Evolutionary conservation across 1,140 invertebrate genomes (phyloP), one percentile per base, ranked within the genome.

Genomic region (Temnothorax nylanderi): DNA sequence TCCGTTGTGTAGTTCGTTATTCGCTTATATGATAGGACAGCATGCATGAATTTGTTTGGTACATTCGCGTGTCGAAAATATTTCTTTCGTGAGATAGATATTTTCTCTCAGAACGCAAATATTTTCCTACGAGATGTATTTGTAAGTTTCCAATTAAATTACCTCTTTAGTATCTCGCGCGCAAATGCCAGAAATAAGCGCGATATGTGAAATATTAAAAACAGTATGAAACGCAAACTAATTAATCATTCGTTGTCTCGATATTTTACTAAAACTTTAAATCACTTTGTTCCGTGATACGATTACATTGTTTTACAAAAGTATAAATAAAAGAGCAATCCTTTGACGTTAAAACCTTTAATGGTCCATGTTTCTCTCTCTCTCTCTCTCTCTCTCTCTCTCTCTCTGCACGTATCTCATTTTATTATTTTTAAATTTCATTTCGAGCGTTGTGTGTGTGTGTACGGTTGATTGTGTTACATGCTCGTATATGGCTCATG

Each of bases 161-260:
- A 69, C 34, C 13, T 74, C 26, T 13, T 58, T 47, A 21, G 2
- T 44, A 7, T 47, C 7, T 16, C 26, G 7, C 51, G 11, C 16
- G n/a, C 16, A 82, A 82, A 82, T 74, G 41, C 54, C 26, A 74
- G 34, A 37, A 60, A 62, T 49, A 37, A 11, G 26, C 32, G 54
- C 13, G 2, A n/a, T 13, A 71, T 26, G 21, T 44, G 37, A 44
- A 82, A 60, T 74, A 54, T 82, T 74, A 82, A 81, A 81, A 54
- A 58, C n/a, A 32, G 13, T 58, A 37, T 44, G 26, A 58, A 71
- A 13, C 10, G 16, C 34, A 47, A 72, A 47, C 41, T 82, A 82
- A 60, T 74, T 72, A 82, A 82, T 82, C 13, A 21, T 69, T 37
- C 16, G 44, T 80, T 41, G 32, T 16, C 34, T 7, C 34, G 47